Evolutionary conservation across 2,888 invertebrate genomes (phyloP), one percentile per base, ranked within the genome.

Genomic region (Frankliniella intonsa): DNA sequence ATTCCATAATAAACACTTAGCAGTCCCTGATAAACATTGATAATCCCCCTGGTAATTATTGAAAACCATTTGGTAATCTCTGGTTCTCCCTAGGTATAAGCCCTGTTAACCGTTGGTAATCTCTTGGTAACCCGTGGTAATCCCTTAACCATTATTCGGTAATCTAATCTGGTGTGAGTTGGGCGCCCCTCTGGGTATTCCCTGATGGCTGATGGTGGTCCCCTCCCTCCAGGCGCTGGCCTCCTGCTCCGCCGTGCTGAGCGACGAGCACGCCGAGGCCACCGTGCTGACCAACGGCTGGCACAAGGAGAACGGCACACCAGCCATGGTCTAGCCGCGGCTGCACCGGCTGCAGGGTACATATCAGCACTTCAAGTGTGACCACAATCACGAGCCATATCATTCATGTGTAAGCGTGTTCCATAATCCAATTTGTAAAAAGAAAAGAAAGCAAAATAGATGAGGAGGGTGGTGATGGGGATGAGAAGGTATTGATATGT

Each of bases 291-390:
- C 69, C 69, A 76, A 76, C 69, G 69, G 69, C 69, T 76, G 69
- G 69, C 69, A 76, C 69, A 76, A 76, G 69, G 69, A 76, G 69
- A 76, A 76, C 69, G 69, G 69, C 69, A 76, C 69, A 8, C 69
- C 69, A 1, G 69, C 69, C 69, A 76, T 76, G 69, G 69, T 76
- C 11, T 76, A 25, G 25, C 22, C 22, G 25, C 69, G 22, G 69
- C 69, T 14, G 12, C 19, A 17, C 62, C 19, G 62, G 62, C 62
- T 17, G 62, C 62, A 76, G 69, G 69, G 69, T 76, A 76, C 69
- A 76, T 76, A 76, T 76, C 69, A 76, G 25, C 69, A 76, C 69
- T 22, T 76, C 22, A 22, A 8, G 69, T 76, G 69, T 76, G 69
- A 76, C 69, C 69, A 76, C 69, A 76, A 38, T 38, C 38, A 38